Conservation (phyloP, 1,140 invertebrate species). For the Kradibia gibbosae region DNA sequence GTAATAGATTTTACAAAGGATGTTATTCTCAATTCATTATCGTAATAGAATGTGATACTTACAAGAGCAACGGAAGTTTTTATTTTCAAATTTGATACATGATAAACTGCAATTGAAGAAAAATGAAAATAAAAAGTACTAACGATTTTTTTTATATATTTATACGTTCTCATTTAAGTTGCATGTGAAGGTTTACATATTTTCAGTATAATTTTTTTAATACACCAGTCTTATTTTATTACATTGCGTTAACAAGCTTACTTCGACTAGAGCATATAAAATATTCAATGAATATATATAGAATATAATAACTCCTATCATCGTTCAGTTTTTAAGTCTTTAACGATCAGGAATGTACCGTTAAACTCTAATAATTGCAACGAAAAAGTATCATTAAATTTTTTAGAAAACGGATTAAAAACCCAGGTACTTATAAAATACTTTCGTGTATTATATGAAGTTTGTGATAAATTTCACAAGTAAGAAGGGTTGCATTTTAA, state of each 20-base stretch:
- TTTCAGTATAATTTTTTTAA: constrained; percentile 4
- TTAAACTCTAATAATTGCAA: too few relatives aligned
- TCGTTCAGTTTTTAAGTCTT: background rate
- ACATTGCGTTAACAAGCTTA: constrained; percentile 67
- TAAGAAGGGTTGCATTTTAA: too few relatives aligned
- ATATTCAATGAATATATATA: constrained; percentile 32
- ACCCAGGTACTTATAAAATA: too few relatives aligned
- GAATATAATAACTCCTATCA: too few relatives aligned
- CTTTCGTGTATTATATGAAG: too few relatives aligned
- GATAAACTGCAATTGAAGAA: background rate
- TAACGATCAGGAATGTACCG: too few relatives aligned
- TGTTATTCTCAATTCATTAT: background rate
- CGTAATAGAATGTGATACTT: background rate
- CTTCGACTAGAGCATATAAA: constrained; percentile 44
- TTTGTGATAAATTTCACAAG: too few relatives aligned
- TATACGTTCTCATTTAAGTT: background rate
- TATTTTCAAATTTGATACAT: background rate
- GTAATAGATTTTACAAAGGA: background rate
- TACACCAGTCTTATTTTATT: constrained; percentile 49
- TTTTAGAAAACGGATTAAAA: too few relatives aligned
- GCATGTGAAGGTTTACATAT: background rate
- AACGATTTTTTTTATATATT: background rate
- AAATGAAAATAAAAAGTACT: constrained; percentile 16
- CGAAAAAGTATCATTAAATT: too few relatives aligned
- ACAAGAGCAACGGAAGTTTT: background rate